Base-by-base conservation (phyloP, 2,113 vertebrate species). In the Todiramphus chloris region DNA sequence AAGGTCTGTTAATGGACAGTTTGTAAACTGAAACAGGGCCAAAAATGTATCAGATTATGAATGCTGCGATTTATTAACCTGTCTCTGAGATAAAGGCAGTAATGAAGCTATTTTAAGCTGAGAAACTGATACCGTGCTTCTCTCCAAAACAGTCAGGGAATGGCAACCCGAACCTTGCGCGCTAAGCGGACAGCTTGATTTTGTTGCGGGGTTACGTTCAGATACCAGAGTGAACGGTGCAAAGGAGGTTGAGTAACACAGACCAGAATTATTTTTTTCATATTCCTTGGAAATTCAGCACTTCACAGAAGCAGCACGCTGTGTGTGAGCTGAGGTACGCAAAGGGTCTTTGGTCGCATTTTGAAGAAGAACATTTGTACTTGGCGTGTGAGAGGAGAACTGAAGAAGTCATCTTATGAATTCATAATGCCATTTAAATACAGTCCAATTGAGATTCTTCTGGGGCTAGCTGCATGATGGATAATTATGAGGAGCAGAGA, bases 1-100 rank as follows among this genome's bases (percentile, higher is more conserved):
- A 96, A 51, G 91, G 66, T 93, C 95, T 94, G 77, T 85, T 95
- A 95, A 93, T 89, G 72, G 94, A 78, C 86, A 84, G 88, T 96
- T 84, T 93, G 73, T 91, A 93, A 79, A 89, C 90, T 58, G 76
- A 95, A 87, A 69, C 56, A 50, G 75, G 55, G 86, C 51, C 77
- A 72, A 91, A 93, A 93, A 79, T 30, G 53, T 84, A 87, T 84
- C 73, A 50, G 41, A 84, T 96, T 93, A 91, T 68, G 20, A 93
- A 46, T 72, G 83, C 51, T 93, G 83, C 74, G 55, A 35, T 84
- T 92, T 95, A 91, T 94, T 92, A 91, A 66, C 44, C 44, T 69
- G 39, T 81, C 35, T 72, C 21, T 80, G 87, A 86, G 60, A 24
- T 15, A 48, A 35, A 4, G 64, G 59, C 69, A 90, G 37, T 91